Percentiles rank a stretch among this genome's conserved stretches.
phyloP scores from a whole-genome alignment of 2,888 invertebrate genomes.

The Caenorhabditis imperialis region DNA sequence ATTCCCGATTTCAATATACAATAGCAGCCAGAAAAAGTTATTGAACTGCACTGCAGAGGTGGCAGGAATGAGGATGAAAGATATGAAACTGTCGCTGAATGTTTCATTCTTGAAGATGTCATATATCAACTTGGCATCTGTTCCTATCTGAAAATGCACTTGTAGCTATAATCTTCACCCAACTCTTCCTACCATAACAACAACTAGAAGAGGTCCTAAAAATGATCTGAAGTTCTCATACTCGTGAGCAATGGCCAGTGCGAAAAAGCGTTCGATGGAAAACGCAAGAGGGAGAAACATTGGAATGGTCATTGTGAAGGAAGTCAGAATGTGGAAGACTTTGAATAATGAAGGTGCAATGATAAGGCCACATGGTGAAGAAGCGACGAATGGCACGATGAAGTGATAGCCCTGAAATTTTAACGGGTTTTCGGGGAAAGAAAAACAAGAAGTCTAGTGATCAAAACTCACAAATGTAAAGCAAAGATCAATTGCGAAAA shows the following conservation, averaged over 20 bases:
- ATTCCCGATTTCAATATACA: constrained; percentile 20
- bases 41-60: constrained; percentile 25
- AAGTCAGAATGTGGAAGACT: constrained; percentile 2
- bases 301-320: constrained; percentile 20
- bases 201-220: constrained; percentile 16
- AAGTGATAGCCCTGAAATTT: constrained; percentile 39
- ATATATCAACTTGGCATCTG: constrained; percentile 1
- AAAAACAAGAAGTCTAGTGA: too few species aligned
- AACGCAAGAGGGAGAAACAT: constrained; percentile 32
- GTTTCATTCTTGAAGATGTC: constrained; percentile 17
- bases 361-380: constrained; percentile 21
- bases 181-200: constrained; percentile 2
- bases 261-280: constrained; percentile 31
- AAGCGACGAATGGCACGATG: constrained; percentile 14
- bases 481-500: constrained; percentile 3
- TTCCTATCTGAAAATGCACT: constrained; percentile 5
- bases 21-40: constrained; percentile 25
- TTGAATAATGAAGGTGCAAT: constrained; percentile 12
- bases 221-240: constrained; percentile 21
- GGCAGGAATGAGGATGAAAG: constrained; percentile 25
- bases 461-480: constrained; percentile 11
- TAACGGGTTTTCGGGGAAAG: too few species aligned
- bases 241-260: constrained; percentile 8
- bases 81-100: constrained; percentile 25
- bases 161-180: too few species aligned